Percentiles rank a stretch among this genome's conserved stretches.
Conservation (phyloP, 2,888 invertebrate species). For the Hirtodrosophila confusa region DNA sequence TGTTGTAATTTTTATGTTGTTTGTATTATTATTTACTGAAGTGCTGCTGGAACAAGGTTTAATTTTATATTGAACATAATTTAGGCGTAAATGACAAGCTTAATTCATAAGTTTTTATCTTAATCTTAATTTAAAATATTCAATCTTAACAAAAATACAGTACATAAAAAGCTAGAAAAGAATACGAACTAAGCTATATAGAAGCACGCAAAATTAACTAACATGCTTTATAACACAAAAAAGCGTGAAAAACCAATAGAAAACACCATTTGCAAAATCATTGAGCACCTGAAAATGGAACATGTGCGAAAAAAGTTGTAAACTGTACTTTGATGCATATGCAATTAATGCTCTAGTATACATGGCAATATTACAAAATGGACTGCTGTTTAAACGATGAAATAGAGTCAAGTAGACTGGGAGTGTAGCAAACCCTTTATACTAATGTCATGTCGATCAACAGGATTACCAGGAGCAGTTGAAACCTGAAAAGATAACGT, state of each 20-base stretch:
- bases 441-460: constrained; percentile 52
- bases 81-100: constrained; percentile 79
- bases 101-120: constrained; percentile 73
- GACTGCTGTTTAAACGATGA: constrained; percentile 52
- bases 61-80: constrained; percentile 72
- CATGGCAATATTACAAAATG: constrained; percentile 62
- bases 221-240: constrained; percentile 55
- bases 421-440: constrained; percentile 42
- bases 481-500: constrained; percentile 55
- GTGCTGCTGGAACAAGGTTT: constrained; percentile 70
- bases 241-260: constrained; percentile 39
- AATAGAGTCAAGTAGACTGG: constrained; percentile 52
- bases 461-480: constrained; percentile 52
- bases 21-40: constrained; percentile 72
- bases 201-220: constrained; percentile 64
- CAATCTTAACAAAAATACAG: constrained; percentile 54
- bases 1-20: constrained; percentile 74
- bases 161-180: constrained; percentile 52
- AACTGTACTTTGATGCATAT: constrained; percentile 64
- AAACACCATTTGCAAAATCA: constrained; percentile 38
- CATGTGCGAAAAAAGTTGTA: constrained; percentile 66
- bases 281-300: constrained; percentile 44
- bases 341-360: constrained; percentile 57
- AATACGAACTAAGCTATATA: constrained; percentile 67
- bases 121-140: constrained; percentile 73